These are phyloP conservation scores for Umimayanthus kanabou DNA, from an alignment of 92 coral and sea anemone species.

Conservation along the genomic window DNA sequence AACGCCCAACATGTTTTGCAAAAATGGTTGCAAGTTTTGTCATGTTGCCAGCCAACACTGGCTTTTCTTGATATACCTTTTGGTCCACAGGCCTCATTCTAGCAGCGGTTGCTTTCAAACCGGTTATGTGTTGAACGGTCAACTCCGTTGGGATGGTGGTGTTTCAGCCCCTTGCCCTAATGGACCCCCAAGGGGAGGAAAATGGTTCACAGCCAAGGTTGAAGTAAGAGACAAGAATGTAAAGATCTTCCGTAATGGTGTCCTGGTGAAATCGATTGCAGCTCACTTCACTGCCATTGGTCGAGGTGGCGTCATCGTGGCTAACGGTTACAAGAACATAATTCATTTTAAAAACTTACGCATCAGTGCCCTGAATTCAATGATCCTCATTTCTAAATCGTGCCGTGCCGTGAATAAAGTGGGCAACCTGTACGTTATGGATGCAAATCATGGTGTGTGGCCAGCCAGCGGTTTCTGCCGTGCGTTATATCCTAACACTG, in stretches of 20 bases:
- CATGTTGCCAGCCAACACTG: too few relatives aligned
- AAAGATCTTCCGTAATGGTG: slow-evolving; percentile 42
- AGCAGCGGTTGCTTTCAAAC: too few relatives aligned
- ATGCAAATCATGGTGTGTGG: slow-evolving; percentile 36
- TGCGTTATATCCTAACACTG: background rate
- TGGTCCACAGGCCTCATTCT: slow-evolving; percentile 29
- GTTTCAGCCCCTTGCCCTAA: slow-evolving; percentile 43
- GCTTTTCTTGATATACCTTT: background rate
- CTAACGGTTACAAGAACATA: slow-evolving; percentile 48
- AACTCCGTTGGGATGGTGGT: too few relatives aligned
- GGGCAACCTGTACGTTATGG: background rate
- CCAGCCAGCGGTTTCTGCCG: slow-evolving; percentile 54
- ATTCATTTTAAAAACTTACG: slow-evolving; percentile 47
- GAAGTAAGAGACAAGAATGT: slow-evolving; percentile 47
- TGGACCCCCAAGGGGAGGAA: slow-evolving; percentile 50
- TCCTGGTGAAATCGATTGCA: slow-evolving; percentile 39
- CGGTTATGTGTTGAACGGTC: too few relatives aligned
- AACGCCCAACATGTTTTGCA: too few relatives aligned
- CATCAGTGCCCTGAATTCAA: slow-evolving; percentile 25
- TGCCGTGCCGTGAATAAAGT: slow-evolving; percentile 41
- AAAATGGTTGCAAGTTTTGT: too few relatives aligned
- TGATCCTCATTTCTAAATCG: slow-evolving; percentile 25
- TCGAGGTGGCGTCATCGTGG: slow-evolving; percentile 45
- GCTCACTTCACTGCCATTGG: slow-evolving; percentile 50
- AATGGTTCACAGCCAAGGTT: slow-evolving; percentile 49